Conservation (phyloP, 2,113 vertebrate genomes). For the Callipepla californica region DNA sequence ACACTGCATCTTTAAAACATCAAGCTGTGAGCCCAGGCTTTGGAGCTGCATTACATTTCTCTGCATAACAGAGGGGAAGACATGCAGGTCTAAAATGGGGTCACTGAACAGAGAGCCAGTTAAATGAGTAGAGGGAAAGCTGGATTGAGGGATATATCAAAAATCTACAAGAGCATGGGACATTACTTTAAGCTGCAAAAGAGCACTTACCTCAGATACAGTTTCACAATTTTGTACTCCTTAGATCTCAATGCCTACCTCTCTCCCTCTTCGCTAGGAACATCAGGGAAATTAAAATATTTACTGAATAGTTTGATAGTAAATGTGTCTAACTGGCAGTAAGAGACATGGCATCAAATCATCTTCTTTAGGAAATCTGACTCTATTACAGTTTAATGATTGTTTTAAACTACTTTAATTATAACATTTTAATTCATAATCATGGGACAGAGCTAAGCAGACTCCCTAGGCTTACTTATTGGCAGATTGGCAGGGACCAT, state of each 20-base stretch:
- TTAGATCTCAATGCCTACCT: neutral
- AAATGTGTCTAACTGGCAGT: neutral
- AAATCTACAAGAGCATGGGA: neutral
- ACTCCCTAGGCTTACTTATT: neutral
- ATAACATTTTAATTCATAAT: neutral
- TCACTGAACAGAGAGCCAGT: neutral
- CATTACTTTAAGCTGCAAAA: neutral
- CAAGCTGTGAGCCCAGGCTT: neutral
- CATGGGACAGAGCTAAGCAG: neutral
- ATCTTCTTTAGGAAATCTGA: neutral
- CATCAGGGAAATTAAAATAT: neutral
- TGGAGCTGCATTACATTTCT: neutral
- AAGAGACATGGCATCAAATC: neutral
- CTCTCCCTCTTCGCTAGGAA: neutral
- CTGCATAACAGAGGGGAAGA: neutral
- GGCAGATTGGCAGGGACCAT: neutral
- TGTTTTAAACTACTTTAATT: neutral
- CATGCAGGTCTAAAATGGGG: neutral
- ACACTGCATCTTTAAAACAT: slow-evolving; percentile 17
- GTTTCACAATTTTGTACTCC: neutral
- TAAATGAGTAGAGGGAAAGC: neutral
- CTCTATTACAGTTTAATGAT: neutral
- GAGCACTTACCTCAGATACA: neutral
- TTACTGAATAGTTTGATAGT: neutral
- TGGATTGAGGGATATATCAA: neutral